A percentile compares a stretch with the other conserved stretches of the same genome.
Conservation (phyloP, 2,888 invertebrate species). For the Chrysolina oricalcia region DNA sequence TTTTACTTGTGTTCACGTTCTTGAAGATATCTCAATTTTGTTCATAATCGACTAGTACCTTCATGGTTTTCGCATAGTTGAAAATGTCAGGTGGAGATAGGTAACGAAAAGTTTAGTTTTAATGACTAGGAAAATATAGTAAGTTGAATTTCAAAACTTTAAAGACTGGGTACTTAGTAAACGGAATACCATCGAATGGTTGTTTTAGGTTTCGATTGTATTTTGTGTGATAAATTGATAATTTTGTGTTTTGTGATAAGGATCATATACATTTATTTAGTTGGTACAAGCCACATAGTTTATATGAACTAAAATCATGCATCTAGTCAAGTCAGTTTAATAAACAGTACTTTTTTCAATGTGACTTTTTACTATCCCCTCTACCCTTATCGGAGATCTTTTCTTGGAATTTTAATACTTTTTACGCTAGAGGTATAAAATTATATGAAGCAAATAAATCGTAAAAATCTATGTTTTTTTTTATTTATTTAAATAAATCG, state of each 20-base stretch:
- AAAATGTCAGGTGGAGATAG: slow-evolving; percentile 7
- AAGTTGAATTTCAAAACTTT: slow-evolving; percentile 22
- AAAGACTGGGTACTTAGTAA: slow-evolving; percentile 60
- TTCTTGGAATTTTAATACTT: too few relatives aligned
- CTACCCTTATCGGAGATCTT: not conserved
- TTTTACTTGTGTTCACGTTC: slow-evolving; percentile 37
- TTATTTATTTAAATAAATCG: too few relatives aligned
- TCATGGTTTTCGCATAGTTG: not conserved
- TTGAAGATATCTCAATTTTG: slow-evolving; percentile 18
- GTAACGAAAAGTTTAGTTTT: slow-evolving; percentile 18
- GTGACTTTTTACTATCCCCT: not conserved
- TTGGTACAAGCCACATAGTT: slow-evolving; percentile 54
- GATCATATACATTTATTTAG: slow-evolving; percentile 49
- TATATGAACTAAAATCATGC: slow-evolving; percentile 51
- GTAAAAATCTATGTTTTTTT: too few relatives aligned
- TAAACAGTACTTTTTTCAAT: slow-evolving; percentile 56
- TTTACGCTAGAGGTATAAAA: too few relatives aligned
- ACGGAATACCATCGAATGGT: slow-evolving; percentile 50
- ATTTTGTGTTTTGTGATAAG: slow-evolving; percentile 58
- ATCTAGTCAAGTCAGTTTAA: slow-evolving; percentile 63
- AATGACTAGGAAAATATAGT: slow-evolving; percentile 25
- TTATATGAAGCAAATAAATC: too few relatives aligned
- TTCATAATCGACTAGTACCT: slow-evolving; percentile 20
- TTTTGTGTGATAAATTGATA: slow-evolving; percentile 56
- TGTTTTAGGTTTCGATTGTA: slow-evolving; percentile 50